phyloP scores from a whole-genome alignment of 2,888 invertebrate genomes.

The Argynnis bischoffii region DNA sequence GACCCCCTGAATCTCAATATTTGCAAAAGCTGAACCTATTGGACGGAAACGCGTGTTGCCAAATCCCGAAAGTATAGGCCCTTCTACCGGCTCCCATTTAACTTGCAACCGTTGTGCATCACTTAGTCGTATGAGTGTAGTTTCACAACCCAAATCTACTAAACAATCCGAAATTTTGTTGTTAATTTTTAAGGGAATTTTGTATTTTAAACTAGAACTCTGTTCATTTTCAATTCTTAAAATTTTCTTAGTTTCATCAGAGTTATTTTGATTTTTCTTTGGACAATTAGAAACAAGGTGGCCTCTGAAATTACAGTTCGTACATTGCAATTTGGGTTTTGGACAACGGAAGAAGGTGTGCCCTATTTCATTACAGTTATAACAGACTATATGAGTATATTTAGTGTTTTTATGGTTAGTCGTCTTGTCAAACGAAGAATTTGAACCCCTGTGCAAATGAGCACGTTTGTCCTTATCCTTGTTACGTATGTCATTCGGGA shows the following conservation, averaged over 20 bases:
- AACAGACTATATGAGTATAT: not conserved
- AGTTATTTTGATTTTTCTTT: too few relatives aligned
- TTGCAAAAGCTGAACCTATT: not conserved
- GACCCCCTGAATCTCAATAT: not conserved
- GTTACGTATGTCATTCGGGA: not conserved
- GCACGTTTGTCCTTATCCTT: not conserved
- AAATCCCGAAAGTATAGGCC: conserved; percentile 1
- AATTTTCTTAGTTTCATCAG: too few relatives aligned
- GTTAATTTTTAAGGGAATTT: too few relatives aligned
- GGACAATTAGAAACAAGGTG: too few relatives aligned
- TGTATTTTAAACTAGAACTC: too few relatives aligned
- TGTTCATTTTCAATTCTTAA: too few relatives aligned
- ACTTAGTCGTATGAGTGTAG: not conserved
- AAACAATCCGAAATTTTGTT: too few relatives aligned
- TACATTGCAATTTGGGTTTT: too few relatives aligned
- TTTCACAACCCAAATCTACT: not conserved
- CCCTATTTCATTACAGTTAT: not conserved
- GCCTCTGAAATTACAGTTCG: too few relatives aligned
- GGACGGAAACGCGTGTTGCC: not conserved
- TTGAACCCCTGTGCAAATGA: not conserved
- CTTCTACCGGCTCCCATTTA: not conserved
- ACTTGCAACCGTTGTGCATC: not conserved
- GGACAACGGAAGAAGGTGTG: not conserved
- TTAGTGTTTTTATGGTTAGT: not conserved
- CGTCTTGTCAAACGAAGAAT: not conserved